Evolutionary conservation across 2,113 vertebrate species (phyloP).

Genomic region (Furnarius figulus): DNA sequence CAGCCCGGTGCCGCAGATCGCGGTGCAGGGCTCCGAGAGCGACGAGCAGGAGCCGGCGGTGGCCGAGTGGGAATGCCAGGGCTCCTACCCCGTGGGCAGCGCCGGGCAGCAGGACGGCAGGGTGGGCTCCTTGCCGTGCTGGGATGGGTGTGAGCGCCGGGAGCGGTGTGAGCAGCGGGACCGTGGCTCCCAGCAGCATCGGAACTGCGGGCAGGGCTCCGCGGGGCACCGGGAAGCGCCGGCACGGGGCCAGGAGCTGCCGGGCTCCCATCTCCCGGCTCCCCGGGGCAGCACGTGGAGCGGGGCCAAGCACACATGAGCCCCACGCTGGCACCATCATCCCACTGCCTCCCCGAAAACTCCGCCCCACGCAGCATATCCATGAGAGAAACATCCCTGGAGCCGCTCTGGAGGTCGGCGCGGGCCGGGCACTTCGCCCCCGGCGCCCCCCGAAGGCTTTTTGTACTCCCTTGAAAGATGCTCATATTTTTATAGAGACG

Average conservation of each 20-base stretch:
- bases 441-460: background rate
- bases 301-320: background rate
- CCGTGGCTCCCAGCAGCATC: background rate
- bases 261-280: background rate
- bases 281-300: background rate
- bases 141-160: background rate
- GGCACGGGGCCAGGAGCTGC: background rate
- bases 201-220: background rate
- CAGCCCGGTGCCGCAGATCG: conserved; percentile 85
- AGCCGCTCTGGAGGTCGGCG: background rate
- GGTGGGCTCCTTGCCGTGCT: background rate
- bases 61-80: conserved; percentile 74
- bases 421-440: background rate
- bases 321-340: background rate
- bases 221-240: background rate
- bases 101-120: background rate
- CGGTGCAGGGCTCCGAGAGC: conserved; percentile 87
- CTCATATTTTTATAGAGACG: conserved; percentile 33
- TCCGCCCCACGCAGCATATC: background rate
- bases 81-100: conserved; percentile 70
- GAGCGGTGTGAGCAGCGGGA: background rate
- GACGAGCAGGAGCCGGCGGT: conserved; percentile 63
- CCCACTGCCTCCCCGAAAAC: background rate
- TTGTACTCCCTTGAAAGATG: conserved; percentile 22
- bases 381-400: background rate